Evolutionary conservation across 2,113 vertebrate genomes (phyloP).

Genomic region (human (Homo sapiens)): DNA sequence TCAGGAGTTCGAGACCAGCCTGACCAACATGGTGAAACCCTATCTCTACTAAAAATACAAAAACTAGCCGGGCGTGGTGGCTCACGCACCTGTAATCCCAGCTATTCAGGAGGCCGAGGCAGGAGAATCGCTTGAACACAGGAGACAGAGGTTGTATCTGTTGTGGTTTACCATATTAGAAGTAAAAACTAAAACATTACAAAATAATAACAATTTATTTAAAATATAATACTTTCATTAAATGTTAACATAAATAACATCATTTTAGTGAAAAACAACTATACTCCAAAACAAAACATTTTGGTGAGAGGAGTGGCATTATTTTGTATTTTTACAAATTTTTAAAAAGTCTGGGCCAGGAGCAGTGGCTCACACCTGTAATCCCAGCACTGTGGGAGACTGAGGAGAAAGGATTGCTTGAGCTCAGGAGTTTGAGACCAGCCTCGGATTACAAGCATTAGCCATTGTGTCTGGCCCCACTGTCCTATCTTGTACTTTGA

Average conservation of each 20-base stretch:
- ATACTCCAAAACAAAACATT: background rate
- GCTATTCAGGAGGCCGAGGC: too few species aligned
- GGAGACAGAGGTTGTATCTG: background rate
- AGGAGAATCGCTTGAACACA: too few species aligned
- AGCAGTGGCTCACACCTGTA: too few species aligned
- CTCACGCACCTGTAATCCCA: too few species aligned
- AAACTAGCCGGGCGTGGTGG: too few species aligned
- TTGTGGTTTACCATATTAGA: background rate
- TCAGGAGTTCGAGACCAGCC: too few species aligned
- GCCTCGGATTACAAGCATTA: too few species aligned
- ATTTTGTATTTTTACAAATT: background rate
- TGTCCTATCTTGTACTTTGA: background rate
- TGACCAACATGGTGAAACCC: too few species aligned
- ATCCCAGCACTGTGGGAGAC: too few species aligned
- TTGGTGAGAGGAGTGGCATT: background rate
- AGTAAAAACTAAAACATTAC: background rate
- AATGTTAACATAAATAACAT: background rate
- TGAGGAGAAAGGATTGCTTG: too few species aligned
- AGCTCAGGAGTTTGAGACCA: too few species aligned
- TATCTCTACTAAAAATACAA: too few species aligned
- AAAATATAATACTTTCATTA: background rate
- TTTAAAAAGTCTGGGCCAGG: background rate
- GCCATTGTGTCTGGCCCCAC: background rate
- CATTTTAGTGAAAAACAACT: background rate
- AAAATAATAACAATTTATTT: background rate